A percentile compares a stretch with the other conserved stretches of the same genome.
Conservation (phyloP, 2,888 invertebrate genomes). For the Sinohyriopsis cumingii region DNA sequence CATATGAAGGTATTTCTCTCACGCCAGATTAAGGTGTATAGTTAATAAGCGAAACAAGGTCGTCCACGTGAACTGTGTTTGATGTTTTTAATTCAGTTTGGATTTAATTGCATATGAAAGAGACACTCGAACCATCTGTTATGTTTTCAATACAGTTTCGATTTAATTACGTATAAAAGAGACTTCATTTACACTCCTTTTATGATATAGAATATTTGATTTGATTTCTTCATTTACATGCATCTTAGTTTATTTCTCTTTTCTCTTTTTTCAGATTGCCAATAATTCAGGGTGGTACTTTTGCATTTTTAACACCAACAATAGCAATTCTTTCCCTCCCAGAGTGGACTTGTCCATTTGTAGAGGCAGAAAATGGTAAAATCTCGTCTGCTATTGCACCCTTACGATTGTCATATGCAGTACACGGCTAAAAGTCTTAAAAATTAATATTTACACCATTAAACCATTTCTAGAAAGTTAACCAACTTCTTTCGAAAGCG, state of each 20-base stretch:
- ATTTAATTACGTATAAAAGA: neutral
- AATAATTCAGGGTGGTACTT: conserved; percentile 67
- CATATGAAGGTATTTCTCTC: too few species aligned
- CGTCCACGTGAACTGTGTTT: too few species aligned
- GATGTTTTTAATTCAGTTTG: neutral
- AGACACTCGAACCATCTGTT: too few species aligned
- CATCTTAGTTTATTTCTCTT: neutral
- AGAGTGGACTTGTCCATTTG: conserved; percentile 53
- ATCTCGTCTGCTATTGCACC: neutral
- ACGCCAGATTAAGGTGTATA: too few species aligned
- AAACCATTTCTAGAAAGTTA: too few species aligned
- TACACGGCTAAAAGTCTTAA: too few species aligned
- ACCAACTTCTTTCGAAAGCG: too few species aligned
- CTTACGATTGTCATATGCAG: neutral
- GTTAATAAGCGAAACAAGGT: too few species aligned
- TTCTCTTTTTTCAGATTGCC: conserved; percentile 58
- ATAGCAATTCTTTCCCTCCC: conserved; percentile 59
- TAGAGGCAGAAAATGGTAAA: conserved; percentile 32
- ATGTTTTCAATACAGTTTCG: neutral
- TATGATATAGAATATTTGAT: too few species aligned
- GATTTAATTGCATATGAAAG: neutral
- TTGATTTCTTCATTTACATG: neutral
- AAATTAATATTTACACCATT: neutral
- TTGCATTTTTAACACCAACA: conserved; percentile 63
- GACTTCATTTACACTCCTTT: too few species aligned